Evolutionary conservation across 2,888 invertebrate genomes (phyloP).

Genomic region (Rhingia rostrata): DNA sequence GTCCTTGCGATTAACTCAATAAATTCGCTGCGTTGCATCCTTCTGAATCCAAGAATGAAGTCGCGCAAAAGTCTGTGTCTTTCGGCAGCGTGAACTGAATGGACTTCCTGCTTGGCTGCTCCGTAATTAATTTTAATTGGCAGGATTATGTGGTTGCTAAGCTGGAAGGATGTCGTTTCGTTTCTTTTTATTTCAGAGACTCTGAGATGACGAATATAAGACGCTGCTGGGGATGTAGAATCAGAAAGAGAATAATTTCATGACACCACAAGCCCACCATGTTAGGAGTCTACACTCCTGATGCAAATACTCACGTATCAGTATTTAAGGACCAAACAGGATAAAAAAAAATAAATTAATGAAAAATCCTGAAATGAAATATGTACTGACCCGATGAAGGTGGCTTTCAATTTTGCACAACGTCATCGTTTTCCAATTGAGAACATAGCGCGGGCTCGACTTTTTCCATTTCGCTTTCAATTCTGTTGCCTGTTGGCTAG

Average conservation of each 20-base stretch:
- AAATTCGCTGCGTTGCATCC: conserved; percentile 27
- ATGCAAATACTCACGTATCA: conserved; percentile 1
- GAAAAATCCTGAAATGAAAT: conserved; percentile 18
- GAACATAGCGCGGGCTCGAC: conserved; percentile 6
- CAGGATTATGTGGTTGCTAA: conserved; percentile 5
- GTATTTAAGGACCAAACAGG: not conserved
- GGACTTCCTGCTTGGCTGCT: conserved; percentile 17
- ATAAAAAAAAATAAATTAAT: not conserved
- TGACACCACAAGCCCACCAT: no score
- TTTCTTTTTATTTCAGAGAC: not conserved
- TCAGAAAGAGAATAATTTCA: no score
- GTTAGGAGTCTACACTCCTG: no score
- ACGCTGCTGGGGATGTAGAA: no score
- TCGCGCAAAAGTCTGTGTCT: not conserved
- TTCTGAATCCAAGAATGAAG: not conserved
- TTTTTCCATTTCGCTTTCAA: conserved; percentile 18
- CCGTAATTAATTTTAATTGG: conserved; percentile 63
- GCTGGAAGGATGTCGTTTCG: conserved; percentile 14
- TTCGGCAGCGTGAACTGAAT: conserved; percentile 9
- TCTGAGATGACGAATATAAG: no score
- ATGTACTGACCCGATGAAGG: conserved; percentile 1
- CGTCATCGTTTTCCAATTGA: conserved; percentile 37
- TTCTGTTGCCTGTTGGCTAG: conserved; percentile 11
- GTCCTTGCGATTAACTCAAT: conserved; percentile 36
- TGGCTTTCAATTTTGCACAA: conserved; percentile 13